Base-by-base conservation (phyloP, 2,888 invertebrate species). In the Acleris literana region DNA sequence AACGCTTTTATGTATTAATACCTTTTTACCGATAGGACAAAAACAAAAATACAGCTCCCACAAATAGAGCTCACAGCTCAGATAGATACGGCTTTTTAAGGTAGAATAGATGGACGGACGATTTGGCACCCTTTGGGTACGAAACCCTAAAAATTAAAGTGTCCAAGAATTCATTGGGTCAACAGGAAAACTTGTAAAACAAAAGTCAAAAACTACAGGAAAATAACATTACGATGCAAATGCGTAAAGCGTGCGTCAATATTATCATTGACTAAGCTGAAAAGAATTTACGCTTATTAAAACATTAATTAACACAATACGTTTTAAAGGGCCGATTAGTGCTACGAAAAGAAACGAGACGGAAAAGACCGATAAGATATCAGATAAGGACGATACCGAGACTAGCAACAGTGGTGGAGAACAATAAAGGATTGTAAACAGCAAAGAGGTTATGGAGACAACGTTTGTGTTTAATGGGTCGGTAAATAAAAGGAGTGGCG, bases 401-500 rank as follows among this genome's bases (percentile, higher is more conserved):
- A 49, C 48, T 49, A 25, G 48, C 39, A 59, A 59, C 33, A 33
- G 33, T 33, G n/a, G 18, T 20, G 33, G 33, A 59, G 48, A 49
- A 59, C 17, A n/a, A 25, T 20, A 43, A 69, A 57, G 48, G 46
- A 59, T 25, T 29, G 48, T 20, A 48, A 69, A 57, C 48, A 55
- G 58, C 68, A 56, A 68, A 62, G 54, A 68, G 58, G 58, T 52
- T 64, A 67, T 65, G 70, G 56, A 73, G 71, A 73, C 73, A 72
- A 82, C 82, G 82, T 81, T 82, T 80, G 79, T 73, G 75, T 69
- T 81, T 88, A 90, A 89, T 90, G 87, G 87, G 75, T 81, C 74
- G 76, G 83, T 80, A 89, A 89, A 90, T 82, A 86, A 74, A 77
- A 87, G 87, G 87, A 84, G 86, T 74, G 83, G 76, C 79, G 78